Conservation (phyloP, 2,113 vertebrate genomes). For the cattle (Bos taurus) region DNA sequence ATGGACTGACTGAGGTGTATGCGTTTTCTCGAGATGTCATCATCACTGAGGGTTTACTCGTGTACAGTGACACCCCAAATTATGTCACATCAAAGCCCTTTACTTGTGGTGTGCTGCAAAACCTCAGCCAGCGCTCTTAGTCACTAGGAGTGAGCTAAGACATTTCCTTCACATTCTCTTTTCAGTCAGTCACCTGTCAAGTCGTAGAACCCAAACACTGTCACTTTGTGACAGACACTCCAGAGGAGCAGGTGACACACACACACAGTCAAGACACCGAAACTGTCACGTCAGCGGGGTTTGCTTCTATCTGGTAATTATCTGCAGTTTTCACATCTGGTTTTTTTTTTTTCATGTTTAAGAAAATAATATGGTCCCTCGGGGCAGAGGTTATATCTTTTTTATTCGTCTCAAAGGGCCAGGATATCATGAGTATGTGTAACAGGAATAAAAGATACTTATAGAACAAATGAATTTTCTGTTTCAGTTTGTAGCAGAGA, state of each 20-base stretch:
- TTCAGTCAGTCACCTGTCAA: neutral
- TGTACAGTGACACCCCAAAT: neutral
- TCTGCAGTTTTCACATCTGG: neutral
- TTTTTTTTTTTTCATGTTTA: neutral
- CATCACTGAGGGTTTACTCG: neutral
- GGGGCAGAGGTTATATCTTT: neutral
- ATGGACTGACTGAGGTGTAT: no score
- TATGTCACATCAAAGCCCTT: neutral
- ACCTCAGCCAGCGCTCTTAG: neutral
- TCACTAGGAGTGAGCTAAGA: no score
- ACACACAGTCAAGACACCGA: neutral
- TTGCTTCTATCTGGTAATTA: neutral
- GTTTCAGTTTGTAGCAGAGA: neutral
- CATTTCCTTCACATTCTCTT: neutral
- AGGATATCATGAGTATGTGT: neutral
- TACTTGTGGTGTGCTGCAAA: neutral
- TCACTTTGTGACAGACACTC: neutral
- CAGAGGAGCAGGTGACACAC: neutral
- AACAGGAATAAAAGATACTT: neutral
- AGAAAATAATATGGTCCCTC: neutral
- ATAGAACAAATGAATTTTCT: neutral
- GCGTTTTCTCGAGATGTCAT: neutral
- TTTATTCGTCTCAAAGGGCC: neutral
- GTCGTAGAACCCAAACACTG: neutral
- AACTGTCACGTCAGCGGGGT: neutral